Base-by-base conservation (phyloP, 2,888 invertebrate genomes). In the Caenorhabditis japonica region DNA sequence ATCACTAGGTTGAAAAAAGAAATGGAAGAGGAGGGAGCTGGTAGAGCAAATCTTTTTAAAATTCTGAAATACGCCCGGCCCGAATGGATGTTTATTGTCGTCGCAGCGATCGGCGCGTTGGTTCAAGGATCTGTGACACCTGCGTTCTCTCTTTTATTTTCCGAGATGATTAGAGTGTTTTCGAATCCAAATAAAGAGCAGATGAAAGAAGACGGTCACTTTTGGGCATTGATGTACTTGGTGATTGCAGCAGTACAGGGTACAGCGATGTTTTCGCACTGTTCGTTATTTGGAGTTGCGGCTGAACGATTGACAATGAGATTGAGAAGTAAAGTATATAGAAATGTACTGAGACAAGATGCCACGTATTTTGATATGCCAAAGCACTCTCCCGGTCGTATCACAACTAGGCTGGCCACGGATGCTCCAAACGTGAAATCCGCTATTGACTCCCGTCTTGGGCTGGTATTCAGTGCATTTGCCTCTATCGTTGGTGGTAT, bases 121-220 rank as follows among this genome's bases (percentile, higher is more conserved):
- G 66, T 77, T 12, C 79, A 80, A 46, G 80, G 80, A 38, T 73
- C 72, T 17, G 84, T 89, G 4, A 89, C 89, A 84, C 90, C 90
- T 3, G 86, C 88, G 3, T 90, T 90, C 84, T 89, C 90, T 17
- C 83, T 90, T 21, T 89, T 90, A 76, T 88, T 88, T 79, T 66
- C 76, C 4, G 76, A 80, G 41, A 76, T 80, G 25, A 78, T 80
- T 39, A 46, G 76, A 10, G 78, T 78, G 13, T 73, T 75, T 49
- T 64, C 70, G 0, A 56, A 73, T 27, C 66, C 88, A 0, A 83
- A 88, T 53, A 77, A 72, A 34, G 88, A 88, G 1, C 87, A 88
- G 36, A 75, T 82, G 76, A 73, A 88, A n/a, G 68, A 80, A 17
- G 77, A 88, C 47, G 88, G 89, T 34, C 84, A 89, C 8, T 83